A percentile compares a stretch with the other conserved stretches of the same genome.
phyloP scores from a whole-genome alignment of 2,797 vertebrate genomes.

The Austrolebias charrua region DNA sequence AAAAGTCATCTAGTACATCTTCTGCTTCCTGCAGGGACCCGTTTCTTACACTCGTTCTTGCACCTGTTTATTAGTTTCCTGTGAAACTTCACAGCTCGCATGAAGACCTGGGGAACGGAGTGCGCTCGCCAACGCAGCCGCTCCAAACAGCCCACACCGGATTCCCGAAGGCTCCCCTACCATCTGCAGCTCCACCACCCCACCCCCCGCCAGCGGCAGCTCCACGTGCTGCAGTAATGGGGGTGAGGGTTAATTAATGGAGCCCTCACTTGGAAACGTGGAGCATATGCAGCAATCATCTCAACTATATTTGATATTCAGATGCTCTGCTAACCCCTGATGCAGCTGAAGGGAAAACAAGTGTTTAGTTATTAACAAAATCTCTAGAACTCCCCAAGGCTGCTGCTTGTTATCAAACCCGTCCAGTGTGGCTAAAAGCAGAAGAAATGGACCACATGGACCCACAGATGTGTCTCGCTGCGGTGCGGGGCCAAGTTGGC shows the following conservation, averaged over 20 bases:
- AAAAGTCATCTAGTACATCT: neutral
- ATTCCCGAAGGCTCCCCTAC: conserved; percentile 55
- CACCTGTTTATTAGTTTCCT: conserved; percentile 32
- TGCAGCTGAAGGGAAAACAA: neutral
- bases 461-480: conserved; percentile 57
- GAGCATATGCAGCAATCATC: conserved; percentile 70
- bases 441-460: conserved; percentile 40
- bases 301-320: conserved; percentile 67
- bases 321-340: conserved; percentile 15
- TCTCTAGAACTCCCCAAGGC: conserved; percentile 3
- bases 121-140: conserved; percentile 55
- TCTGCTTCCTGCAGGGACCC: conserved; percentile 23
- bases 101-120: conserved; percentile 37
- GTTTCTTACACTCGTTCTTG: conserved; percentile 17
- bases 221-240: conserved; percentile 26
- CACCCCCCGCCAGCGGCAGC: conserved; percentile 38
- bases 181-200: conserved; percentile 70
- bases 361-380: neutral
- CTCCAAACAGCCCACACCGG: conserved; percentile 58
- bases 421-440: neutral
- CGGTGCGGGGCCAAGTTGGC: conserved; percentile 47
- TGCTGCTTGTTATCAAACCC: neutral
- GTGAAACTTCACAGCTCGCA: conserved; percentile 44
- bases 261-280: conserved; percentile 56
- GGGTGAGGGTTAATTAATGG: conserved; percentile 70